These are phyloP conservation scores for Geotrupes spiniger DNA, from an alignment of 2,888 invertebrate species.

Conservation along the genomic window DNA sequence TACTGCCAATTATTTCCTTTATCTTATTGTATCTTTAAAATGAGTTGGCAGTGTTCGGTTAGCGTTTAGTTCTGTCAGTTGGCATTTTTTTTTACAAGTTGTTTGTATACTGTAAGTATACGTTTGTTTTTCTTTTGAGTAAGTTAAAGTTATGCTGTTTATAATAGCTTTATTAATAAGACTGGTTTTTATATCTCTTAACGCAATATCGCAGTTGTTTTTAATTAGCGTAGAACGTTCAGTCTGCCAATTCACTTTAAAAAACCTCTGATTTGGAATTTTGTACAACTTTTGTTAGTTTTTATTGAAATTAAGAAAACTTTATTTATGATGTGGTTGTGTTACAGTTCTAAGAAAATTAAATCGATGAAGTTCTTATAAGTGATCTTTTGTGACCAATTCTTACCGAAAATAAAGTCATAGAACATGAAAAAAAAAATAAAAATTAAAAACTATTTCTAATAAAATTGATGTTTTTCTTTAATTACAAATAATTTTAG, in stretches of 20 bases:
- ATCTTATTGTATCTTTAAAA: slow-evolving; percentile 18
- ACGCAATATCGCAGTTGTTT: slow-evolving; percentile 6
- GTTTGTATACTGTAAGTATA: too few relatives aligned
- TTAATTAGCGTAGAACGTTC: not conserved
- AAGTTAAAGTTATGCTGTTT: slow-evolving; percentile 4
- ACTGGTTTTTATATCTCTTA: slow-evolving; percentile 18
- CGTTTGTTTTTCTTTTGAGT: slow-evolving; percentile 9
- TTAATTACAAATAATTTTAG: too few relatives aligned
- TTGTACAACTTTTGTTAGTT: slow-evolving; percentile 20
- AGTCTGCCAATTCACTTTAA: slow-evolving; percentile 24
- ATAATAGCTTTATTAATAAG: slow-evolving; percentile 15
- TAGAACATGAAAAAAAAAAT: too few relatives aligned
- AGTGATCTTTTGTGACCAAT: not conserved
- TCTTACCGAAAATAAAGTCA: too few relatives aligned
- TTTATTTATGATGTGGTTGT: slow-evolving; percentile 23
- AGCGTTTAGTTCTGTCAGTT: not conserved
- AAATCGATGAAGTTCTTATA: slow-evolving; percentile 12
- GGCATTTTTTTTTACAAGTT: slow-evolving; percentile 7
- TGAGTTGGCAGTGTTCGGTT: slow-evolving; percentile 20
- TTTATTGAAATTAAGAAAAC: slow-evolving; percentile 20
- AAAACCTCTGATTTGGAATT: slow-evolving; percentile 6
- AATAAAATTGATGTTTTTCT: too few relatives aligned
- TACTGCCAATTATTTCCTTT: slow-evolving; percentile 3
- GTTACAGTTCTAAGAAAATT: slow-evolving; percentile 24
- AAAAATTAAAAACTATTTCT: too few relatives aligned